Percentiles rank a stretch among this genome's conserved stretches.
Conservation (phyloP, 1,140 invertebrate species). For the Leptoteleia sp. region DNA sequence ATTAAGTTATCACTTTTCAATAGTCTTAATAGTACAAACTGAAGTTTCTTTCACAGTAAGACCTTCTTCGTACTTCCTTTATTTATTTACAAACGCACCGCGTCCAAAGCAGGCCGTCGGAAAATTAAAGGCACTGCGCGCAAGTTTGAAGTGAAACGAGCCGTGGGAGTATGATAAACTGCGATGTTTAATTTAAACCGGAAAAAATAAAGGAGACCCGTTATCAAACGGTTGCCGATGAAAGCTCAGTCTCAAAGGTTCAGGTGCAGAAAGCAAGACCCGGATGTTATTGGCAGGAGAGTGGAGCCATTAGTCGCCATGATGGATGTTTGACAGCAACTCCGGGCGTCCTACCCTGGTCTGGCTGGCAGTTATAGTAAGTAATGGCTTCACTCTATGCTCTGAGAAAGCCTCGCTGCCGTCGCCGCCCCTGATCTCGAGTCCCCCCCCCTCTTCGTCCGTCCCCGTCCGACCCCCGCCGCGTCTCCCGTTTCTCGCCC, state of each 20-base stretch:
- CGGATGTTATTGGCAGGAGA: slow-evolving; percentile 80
- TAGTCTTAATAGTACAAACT: no score
- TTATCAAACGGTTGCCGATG: slow-evolving; percentile 58
- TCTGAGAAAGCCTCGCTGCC: slow-evolving; percentile 77
- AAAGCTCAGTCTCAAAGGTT: slow-evolving; percentile 65
- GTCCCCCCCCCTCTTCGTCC: slow-evolving; percentile 40
- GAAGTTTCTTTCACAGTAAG: no score
- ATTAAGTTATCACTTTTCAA: no score
- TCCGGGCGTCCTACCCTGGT: slow-evolving; percentile 76
- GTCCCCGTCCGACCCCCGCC: slow-evolving; percentile 57
- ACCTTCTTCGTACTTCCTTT: no score
- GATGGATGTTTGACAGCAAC: slow-evolving; percentile 81
- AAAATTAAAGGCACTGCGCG: slow-evolving; percentile 9
- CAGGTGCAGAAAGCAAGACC: slow-evolving; percentile 64
- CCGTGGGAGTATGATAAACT: slow-evolving; percentile 47
- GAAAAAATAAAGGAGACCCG: slow-evolving; percentile 43
- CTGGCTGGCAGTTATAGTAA: slow-evolving; percentile 80
- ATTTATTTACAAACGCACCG: slow-evolving; percentile 1
- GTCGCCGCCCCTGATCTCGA: slow-evolving; percentile 57
- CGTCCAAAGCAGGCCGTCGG: not conserved
- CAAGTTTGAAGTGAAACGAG: slow-evolving; percentile 35
- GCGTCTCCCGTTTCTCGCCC: slow-evolving; percentile 53
- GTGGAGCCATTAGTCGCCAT: slow-evolving; percentile 80
- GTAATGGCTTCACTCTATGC: slow-evolving; percentile 80
- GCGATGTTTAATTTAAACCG: slow-evolving; percentile 56